Evolutionary conservation across 2,888 invertebrate species (phyloP).

Genomic region (Polydrusus tereticollis): DNA sequence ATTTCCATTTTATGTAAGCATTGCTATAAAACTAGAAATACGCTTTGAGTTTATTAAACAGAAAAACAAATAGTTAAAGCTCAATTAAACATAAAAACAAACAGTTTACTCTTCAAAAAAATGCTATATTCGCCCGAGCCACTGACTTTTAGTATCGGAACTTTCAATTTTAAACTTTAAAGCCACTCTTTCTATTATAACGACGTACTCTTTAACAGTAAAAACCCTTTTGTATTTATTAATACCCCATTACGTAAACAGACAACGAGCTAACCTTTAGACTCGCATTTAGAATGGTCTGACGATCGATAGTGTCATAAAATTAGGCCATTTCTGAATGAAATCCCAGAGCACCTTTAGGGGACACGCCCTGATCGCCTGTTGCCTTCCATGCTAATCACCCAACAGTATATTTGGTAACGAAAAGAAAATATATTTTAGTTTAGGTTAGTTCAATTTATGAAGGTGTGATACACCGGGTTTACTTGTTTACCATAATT

Average conservation of each 20-base stretch:
- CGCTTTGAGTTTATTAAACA: too few relatives aligned
- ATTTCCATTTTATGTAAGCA: too few relatives aligned
- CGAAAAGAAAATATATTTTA: background rate
- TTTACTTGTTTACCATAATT: too few relatives aligned
- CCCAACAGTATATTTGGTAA: background rate
- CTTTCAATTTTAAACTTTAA: background rate
- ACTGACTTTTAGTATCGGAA: too few relatives aligned
- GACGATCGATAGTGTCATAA: conserved; percentile 10
- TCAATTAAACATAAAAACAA: too few relatives aligned
- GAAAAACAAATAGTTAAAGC: too few relatives aligned
- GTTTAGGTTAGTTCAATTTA: too few relatives aligned
- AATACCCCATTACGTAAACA: background rate
- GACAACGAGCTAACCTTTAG: conserved; percentile 6
- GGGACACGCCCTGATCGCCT: conserved; percentile 1
- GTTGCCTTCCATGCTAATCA: conserved; percentile 9
- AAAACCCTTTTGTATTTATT: background rate
- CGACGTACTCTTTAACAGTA: background rate
- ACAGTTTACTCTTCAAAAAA: too few relatives aligned
- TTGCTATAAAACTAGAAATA: too few relatives aligned
- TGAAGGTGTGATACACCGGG: too few relatives aligned
- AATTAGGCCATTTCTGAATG: conserved; percentile 19
- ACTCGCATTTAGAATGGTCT: conserved; percentile 4
- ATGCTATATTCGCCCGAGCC: too few relatives aligned
- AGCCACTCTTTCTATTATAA: background rate
- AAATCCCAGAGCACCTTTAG: background rate